phyloP scores from a whole-genome alignment of 2,888 invertebrate genomes.

The Drosophila bunnanda region DNA sequence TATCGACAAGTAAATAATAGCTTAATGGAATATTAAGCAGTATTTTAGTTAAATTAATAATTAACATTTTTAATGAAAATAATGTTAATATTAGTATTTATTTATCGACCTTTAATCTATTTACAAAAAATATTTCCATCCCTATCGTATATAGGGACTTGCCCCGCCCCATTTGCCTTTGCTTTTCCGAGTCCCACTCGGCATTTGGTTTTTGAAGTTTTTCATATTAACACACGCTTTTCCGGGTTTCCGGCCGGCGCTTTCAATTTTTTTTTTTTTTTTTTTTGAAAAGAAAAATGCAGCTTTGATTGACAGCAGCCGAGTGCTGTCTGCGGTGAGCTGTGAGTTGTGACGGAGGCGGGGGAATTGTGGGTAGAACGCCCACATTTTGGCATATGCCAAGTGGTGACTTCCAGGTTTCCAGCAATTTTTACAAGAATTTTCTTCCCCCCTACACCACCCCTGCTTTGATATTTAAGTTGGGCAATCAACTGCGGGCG shows the following conservation, averaged over 20 bases:
- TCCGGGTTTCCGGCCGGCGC: constrained; percentile 21
- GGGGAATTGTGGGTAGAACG: constrained; percentile 4
- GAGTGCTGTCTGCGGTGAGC: constrained; percentile 27
- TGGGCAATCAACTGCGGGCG: constrained; percentile 10
- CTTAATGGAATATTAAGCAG: neutral
- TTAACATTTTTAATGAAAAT: neutral
- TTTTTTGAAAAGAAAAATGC: constrained; percentile 58
- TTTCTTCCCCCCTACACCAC: neutral
- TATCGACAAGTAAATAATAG: neutral
- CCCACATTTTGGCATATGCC: constrained; percentile 42
- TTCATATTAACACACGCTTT: constrained; percentile 42
- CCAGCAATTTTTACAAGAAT: constrained; percentile 11
- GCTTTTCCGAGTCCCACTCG: neutral
- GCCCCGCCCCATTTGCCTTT: constrained; percentile 4
- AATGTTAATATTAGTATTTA: neutral
- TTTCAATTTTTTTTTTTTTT: constrained; percentile 39
- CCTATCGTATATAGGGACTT: neutral
- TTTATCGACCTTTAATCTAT: no score
- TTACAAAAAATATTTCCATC: neutral
- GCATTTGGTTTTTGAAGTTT: constrained; percentile 35
- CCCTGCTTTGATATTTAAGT: constrained; percentile 33
- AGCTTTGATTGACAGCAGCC: constrained; percentile 66
- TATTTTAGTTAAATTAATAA: neutral
- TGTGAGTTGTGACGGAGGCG: neutral
- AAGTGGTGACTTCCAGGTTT: constrained; percentile 28